phyloP scores from a whole-genome alignment of 2,888 invertebrate genomes.

The Nemapogon koenigi region DNA sequence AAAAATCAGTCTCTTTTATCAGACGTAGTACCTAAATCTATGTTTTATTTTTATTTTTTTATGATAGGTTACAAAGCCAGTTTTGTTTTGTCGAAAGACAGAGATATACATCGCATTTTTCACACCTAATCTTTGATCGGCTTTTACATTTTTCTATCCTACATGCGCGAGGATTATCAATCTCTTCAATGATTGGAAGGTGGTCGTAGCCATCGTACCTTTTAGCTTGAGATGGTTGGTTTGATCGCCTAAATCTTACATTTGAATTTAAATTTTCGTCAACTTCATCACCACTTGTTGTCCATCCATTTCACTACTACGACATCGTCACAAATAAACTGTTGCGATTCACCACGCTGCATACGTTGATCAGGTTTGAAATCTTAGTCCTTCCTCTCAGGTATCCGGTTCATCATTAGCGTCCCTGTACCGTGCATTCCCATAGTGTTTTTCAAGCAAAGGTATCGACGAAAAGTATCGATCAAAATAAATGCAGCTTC shows the following conservation, averaged over 20 bases:
- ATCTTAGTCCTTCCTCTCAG: constrained; percentile 1
- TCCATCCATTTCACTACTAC: background rate
- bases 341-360: constrained; percentile 2
- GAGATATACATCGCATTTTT: too few species aligned
- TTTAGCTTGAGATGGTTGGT: constrained; percentile 7
- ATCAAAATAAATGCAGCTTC: too few species aligned
- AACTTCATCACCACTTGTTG: constrained; percentile 4
- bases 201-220: constrained; percentile 10
- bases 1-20: too few species aligned
- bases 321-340: background rate
- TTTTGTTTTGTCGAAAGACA: too few species aligned
- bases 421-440: constrained; percentile 5
- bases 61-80: too few species aligned
- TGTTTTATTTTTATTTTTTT: too few species aligned
- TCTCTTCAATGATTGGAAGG: constrained; percentile 6
- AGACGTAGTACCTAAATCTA: too few species aligned
- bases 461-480: constrained; percentile 13
- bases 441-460: constrained; percentile 8
- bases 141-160: constrained; percentile 4
- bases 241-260: constrained; percentile 3
- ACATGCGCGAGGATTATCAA: constrained; percentile 3
- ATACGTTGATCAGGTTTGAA: background rate
- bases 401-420: constrained; percentile 6
- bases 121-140: constrained; percentile 4
- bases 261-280: constrained; percentile 1